These are phyloP conservation scores for Amblyjoppa fuscipennis DNA, from an alignment of 2,888 invertebrate genomes.

Conservation along the genomic window DNA sequence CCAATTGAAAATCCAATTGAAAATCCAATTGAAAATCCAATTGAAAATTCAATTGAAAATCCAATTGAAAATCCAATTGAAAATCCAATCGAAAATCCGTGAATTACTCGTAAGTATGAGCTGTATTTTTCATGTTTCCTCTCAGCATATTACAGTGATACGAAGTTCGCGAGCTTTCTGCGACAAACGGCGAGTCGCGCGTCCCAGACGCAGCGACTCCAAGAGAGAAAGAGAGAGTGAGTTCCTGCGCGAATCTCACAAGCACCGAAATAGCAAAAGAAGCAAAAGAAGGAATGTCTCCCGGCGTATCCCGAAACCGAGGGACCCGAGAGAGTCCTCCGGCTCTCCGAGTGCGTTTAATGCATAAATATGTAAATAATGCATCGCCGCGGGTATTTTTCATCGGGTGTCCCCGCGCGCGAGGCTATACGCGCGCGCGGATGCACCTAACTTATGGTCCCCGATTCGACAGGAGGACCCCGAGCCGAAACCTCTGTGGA, in stretches of 20 bases:
- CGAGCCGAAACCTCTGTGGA: constrained; percentile 21
- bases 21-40: background rate
- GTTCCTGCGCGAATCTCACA: constrained; percentile 30
- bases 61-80: too few species aligned
- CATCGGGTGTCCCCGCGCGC: constrained; percentile 75
- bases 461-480: constrained; percentile 73
- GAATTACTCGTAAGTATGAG: background rate
- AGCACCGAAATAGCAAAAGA: constrained; percentile 31
- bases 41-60: background rate
- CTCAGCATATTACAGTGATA: constrained; percentile 18
- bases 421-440: constrained; percentile 69
- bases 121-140: background rate
- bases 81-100: too few species aligned
- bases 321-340: constrained; percentile 21
- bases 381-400: constrained; percentile 79
- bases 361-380: constrained; percentile 83
- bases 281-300: constrained; percentile 70
- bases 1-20: too few species aligned
- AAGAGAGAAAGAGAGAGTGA: background rate
- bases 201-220: constrained; percentile 28
- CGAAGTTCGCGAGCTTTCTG: background rate
- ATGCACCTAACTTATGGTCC: constrained; percentile 82
- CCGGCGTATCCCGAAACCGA: constrained; percentile 50
- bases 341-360: constrained; percentile 74
- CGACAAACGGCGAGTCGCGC: background rate